phyloP scores from a whole-genome alignment of 92 coral and sea anemone species.

The Desmophyllum pertusum region DNA sequence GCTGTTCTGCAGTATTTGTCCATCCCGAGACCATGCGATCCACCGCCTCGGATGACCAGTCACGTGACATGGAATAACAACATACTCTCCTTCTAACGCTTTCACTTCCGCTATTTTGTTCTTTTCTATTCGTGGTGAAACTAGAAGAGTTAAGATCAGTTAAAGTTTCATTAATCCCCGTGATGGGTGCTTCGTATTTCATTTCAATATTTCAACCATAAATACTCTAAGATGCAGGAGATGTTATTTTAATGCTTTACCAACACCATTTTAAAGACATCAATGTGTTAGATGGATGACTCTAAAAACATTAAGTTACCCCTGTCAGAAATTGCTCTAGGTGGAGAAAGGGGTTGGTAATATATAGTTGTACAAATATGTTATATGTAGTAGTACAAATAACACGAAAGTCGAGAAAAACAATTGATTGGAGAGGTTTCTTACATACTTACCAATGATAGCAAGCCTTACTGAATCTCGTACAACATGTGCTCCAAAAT shows the following conservation, averaged over 20 bases:
- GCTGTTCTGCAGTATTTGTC: conserved; percentile 45
- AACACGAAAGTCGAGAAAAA: background rate
- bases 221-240: too few relatives aligned
- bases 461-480: conserved; percentile 31
- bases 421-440: background rate
- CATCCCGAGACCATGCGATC: conserved; percentile 39
- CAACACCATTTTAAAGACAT: too few relatives aligned
- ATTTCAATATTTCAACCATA: too few relatives aligned
- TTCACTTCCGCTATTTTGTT: conserved; percentile 12
- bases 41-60: conserved; percentile 40
- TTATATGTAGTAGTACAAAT: background rate
- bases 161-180: too few relatives aligned
- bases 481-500: conserved; percentile 14
- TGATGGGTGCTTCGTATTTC: too few relatives aligned
- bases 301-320: too few relatives aligned
- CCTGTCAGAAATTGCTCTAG: too few relatives aligned
- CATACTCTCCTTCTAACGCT: conserved; percentile 26
- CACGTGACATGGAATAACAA: conserved; percentile 34
- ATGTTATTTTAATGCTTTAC: too few relatives aligned
- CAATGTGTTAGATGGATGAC: too few relatives aligned
- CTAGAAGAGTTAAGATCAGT: conserved; percentile 12
- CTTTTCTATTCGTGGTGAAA: conserved; percentile 33
- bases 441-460: conserved; percentile 34
- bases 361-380: too few relatives aligned
- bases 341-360: too few relatives aligned